Percentiles rank a stretch among this genome's conserved stretches.
phyloP scores from a whole-genome alignment of 2,888 invertebrate species.

The Sarcophaga subvicina region DNA sequence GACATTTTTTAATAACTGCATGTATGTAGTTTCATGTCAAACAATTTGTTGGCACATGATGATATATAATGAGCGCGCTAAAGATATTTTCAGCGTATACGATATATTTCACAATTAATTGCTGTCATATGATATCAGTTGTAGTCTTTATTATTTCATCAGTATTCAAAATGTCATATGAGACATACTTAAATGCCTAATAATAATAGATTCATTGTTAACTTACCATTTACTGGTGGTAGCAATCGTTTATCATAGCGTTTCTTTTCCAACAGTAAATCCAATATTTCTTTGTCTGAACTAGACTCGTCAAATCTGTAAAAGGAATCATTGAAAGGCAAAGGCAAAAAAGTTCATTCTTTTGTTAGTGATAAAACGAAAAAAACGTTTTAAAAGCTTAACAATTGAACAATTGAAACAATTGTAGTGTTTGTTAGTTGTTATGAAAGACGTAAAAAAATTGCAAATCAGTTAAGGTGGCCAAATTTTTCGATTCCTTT shows the following conservation, averaged over 20 bases:
- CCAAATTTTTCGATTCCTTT: neutral
- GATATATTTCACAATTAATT: too few species aligned
- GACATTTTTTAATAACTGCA: too few species aligned
- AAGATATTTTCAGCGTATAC: too few species aligned
- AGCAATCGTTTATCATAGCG: constrained; percentile 96
- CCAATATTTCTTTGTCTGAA: constrained; percentile 96
- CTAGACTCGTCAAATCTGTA: constrained; percentile 94
- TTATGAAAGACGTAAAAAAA: constrained; percentile 14
- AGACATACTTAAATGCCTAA: neutral
- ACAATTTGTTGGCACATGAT: too few species aligned
- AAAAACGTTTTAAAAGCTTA: constrained; percentile 42
- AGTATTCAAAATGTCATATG: neutral
- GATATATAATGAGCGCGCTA: too few species aligned
- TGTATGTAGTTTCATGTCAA: too few species aligned
- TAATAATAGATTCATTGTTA: constrained; percentile 9
- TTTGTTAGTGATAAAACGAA: constrained; percentile 46
- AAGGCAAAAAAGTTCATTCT: constrained; percentile 46
- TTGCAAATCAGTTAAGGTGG: neutral
- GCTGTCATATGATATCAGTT: too few species aligned
- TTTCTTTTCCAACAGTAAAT: constrained; percentile 92
- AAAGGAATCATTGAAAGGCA: constrained; percentile 58
- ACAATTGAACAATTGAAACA: constrained; percentile 46
- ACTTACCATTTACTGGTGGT: constrained; percentile 93
- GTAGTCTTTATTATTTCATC: neutral
- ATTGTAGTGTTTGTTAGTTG: constrained; percentile 23